Evolutionary conservation across 2,797 vertebrate species (phyloP).

Genomic region (Pygocentrus nattereri): DNA sequence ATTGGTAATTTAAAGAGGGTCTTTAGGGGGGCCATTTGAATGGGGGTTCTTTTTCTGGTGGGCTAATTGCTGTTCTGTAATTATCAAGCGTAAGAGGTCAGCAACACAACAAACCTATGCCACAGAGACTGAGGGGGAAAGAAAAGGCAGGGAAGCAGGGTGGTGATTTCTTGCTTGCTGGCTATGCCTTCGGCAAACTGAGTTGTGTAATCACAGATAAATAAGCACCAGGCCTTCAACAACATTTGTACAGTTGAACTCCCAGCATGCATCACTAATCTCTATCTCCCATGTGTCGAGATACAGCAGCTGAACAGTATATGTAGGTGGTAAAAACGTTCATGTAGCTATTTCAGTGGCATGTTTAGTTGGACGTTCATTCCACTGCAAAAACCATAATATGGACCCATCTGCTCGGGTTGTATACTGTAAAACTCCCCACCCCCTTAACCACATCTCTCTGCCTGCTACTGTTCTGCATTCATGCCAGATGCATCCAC

Average conservation of each 20-base stretch:
- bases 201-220: constrained; percentile 57
- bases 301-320: not conserved
- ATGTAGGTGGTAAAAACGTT: constrained; percentile 51
- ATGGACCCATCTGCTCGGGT: constrained; percentile 73
- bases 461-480: constrained; percentile 21
- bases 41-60: constrained; percentile 57
- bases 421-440: constrained; percentile 35
- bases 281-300: not conserved
- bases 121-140: constrained; percentile 25
- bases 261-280: constrained; percentile 53
- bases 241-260: constrained; percentile 64
- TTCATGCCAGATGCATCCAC: constrained; percentile 67
- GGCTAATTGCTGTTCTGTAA: constrained; percentile 65
- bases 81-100: constrained; percentile 55
- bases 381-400: constrained; percentile 60
- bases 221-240: constrained; percentile 41
- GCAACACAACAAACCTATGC: constrained; percentile 48
- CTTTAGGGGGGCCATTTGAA: constrained; percentile 54
- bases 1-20: constrained; percentile 53
- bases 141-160: constrained; percentile 11
- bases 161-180: not conserved
- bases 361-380: constrained; percentile 47
- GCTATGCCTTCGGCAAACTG: constrained; percentile 28
- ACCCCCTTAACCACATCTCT: constrained; percentile 18
- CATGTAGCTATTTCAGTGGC: constrained; percentile 51